Evolutionary conservation across 2,888 invertebrate genomes (phyloP), one percentile per base, ranked within the genome.

Genomic region (Tetragonula carbonaria): DNA sequence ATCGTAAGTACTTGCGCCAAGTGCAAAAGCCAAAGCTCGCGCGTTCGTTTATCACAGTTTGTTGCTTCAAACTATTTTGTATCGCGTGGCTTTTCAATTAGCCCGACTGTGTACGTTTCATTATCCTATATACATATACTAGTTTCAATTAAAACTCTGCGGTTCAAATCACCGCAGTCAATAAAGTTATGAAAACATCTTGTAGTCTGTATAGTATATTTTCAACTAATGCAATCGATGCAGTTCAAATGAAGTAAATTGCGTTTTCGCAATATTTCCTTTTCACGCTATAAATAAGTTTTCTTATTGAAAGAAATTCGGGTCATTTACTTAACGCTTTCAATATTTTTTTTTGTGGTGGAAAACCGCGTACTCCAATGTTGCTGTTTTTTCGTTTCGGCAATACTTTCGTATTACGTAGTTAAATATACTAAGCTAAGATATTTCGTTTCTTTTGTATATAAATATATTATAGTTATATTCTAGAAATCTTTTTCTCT

Each of bases 21-120:
- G 63, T 21, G 21, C 51, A 59, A 8, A 74, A 63, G 55, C 63
- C 80, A 45, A 77, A 53, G 33, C 45, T 18, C 55, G 57, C 53
- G 21, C 59, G 62, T 75, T 74, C 77, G 80, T 85, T 77, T 63
- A 85, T 83, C 80, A 78, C 55, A 14, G 62, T 70, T 65, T 55
- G 55, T 55, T 38, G 67, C 45, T 45, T 14, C 71, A 33, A 80
- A 78, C 74, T 82, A 74, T 80, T 81, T 75, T 38, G 59, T 23
- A 18, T 63, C 50, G 14, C n/a, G 79, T 51, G 70, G 76, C 74
- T 84, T 82, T 86, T 76, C 88, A 86, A 86, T 88, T 88, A 88
- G 81, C 76, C 78, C 55, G 71, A 51, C 57, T 72, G 73, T 67
- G 59, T 80, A 53, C 57, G 68, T 33, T 38, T 23, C 70, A 59